Conservation (phyloP, 2,888 invertebrate species). For the Acronicta alni region DNA sequence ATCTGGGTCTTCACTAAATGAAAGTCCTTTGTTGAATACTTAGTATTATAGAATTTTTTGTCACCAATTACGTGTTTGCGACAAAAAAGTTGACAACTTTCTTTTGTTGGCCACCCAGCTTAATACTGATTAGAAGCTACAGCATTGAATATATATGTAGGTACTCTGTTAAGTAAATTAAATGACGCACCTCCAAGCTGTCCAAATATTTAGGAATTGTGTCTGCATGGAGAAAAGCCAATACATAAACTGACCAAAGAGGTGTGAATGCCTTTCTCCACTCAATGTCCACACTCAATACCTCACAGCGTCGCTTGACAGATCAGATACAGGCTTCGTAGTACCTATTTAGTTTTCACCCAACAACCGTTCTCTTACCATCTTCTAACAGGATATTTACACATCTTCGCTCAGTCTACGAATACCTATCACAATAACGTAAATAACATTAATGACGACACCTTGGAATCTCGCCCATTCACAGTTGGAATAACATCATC, state of each 20-base stretch:
- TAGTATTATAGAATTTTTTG: too few species aligned
- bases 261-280: neutral
- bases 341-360: neutral
- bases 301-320: neutral
- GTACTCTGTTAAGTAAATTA: too few species aligned
- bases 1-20: too few species aligned
- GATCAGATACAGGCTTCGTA: too few species aligned
- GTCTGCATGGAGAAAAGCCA: constrained; percentile 1
- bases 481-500: constrained; percentile 45
- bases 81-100: too few species aligned
- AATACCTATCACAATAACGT: constrained; percentile 30
- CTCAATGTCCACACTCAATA: constrained; percentile 4
- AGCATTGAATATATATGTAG: too few species aligned
- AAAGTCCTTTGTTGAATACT: too few species aligned
- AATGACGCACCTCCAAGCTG: neutral
- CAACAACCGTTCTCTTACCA: neutral
- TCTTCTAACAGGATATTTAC: constrained; percentile 26
- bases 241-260: neutral
- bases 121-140: too few species aligned
- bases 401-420: constrained; percentile 6
- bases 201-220: neutral
- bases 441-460: constrained; percentile 44
- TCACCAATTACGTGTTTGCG: too few species aligned
- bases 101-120: too few species aligned
- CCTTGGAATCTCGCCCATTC: constrained; percentile 51